Evolutionary conservation across 2,113 vertebrate species (phyloP).

Genomic region (Acanthisitta chloris): DNA sequence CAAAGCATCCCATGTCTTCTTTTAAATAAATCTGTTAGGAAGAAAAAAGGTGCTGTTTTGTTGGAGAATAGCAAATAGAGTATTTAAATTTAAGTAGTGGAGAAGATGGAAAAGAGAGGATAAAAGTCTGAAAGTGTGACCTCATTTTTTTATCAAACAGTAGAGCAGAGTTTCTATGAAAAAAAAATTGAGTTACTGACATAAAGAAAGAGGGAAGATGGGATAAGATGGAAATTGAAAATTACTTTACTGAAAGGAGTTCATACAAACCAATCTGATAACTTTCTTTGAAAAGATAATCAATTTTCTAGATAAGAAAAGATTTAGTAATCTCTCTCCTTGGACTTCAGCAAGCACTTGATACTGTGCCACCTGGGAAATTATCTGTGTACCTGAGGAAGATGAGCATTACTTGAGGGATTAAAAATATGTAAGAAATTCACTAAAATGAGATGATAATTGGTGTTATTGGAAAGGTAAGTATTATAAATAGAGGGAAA

Average conservation of each 20-base stretch:
- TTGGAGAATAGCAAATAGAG: background rate
- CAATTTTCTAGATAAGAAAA: conserved; percentile 4
- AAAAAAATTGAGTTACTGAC: conserved; percentile 4
- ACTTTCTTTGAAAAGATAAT: conserved; percentile 17
- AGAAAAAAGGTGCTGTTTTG: background rate
- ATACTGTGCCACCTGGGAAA: background rate
- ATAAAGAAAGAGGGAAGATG: background rate
- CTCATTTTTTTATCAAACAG: conserved; percentile 10
- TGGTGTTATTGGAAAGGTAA: background rate
- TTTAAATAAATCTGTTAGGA: background rate
- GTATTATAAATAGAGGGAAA: background rate
- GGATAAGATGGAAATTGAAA: conserved; percentile 20
- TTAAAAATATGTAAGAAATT: background rate
- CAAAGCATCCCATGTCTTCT: background rate
- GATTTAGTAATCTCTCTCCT: conserved; percentile 4
- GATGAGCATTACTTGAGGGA: background rate
- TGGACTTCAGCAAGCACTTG: conserved; percentile 3
- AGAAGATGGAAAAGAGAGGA: background rate
- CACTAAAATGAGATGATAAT: background rate
- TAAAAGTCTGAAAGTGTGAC: background rate
- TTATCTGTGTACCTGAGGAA: background rate
- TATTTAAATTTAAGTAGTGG: background rate
- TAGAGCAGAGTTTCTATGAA: background rate
- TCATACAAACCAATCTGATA: background rate
- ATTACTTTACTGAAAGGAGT: background rate